A percentile compares a stretch with the other conserved stretches of the same genome.
phyloP scores from a whole-genome alignment of 2,888 invertebrate species.

The Crematogaster levior region DNA sequence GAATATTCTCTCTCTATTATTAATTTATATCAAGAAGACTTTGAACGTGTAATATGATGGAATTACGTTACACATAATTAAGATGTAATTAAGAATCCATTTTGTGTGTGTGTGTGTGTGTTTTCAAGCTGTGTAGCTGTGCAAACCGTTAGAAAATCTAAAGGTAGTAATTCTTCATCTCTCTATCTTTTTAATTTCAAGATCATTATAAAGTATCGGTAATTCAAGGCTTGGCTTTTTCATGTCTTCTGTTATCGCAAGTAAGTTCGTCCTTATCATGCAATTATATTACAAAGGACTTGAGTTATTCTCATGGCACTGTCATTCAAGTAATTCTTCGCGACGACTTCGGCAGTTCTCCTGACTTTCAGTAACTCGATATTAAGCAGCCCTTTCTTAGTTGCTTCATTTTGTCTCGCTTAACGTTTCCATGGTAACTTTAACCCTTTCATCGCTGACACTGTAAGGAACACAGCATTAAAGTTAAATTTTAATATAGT shows the following conservation, averaged over 20 bases:
- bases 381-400: constrained; percentile 42
- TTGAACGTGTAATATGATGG: not conserved
- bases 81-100: not conserved
- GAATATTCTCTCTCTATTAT: not conserved
- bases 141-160: not conserved
- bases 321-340: constrained; percentile 26
- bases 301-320: constrained; percentile 44
- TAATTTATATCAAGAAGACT: not conserved
- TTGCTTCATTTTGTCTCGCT: constrained; percentile 45
- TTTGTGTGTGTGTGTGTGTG: too few species aligned
- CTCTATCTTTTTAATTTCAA: constrained; percentile 55
- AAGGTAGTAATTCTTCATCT: constrained; percentile 20
- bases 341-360: constrained; percentile 54
- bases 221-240: constrained; percentile 42
- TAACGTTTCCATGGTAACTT: constrained; percentile 47
- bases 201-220: constrained; percentile 49
- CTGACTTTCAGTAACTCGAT: constrained; percentile 61
- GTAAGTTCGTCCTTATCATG: constrained; percentile 69
- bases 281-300: constrained; percentile 57
- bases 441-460: constrained; percentile 32
- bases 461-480: not conserved
- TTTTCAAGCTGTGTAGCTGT: not conserved
- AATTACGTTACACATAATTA: constrained; percentile 12
- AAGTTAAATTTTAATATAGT: constrained; percentile 30
- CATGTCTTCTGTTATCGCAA: constrained; percentile 51